Evolutionary conservation across 2,888 invertebrate genomes (phyloP), one percentile per base, ranked within the genome.

Genomic region (Agonopterix alstromeriana): DNA sequence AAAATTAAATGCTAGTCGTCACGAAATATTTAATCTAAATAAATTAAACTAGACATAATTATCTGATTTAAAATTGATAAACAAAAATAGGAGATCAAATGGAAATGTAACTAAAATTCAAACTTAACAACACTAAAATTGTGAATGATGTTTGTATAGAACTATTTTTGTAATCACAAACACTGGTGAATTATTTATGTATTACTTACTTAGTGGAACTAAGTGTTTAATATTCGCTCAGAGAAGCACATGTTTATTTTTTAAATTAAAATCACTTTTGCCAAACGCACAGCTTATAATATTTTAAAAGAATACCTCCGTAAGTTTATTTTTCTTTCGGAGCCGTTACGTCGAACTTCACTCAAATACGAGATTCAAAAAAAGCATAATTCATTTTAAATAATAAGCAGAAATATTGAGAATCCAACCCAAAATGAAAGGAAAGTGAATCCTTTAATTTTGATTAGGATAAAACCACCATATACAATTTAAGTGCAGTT

Each of bases 401-500:
- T 63, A 57, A 71, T 66, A 69, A 75, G 65, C 54, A 64, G 67
- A 65, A 58, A 64, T 70, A 73, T 77, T 73, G 75, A 63, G 69
- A 66, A 46, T 38, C 27, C 5, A 40, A 12, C 12, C 71, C 62
- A 67, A 73, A 73, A 63, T 55, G 56, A 62, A 62, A 64, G 55
- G 59, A 51, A 48, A 49, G 44, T 27, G 35, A 47, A 49, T 57
- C 56, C 51, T 58, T 53, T 63, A 63, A 67, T 67, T 71, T 70
- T 65, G 66, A 73, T 70, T 62, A 61, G 56, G 59, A 53, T 53
- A 50, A 55, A 67, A 87, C 88, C 87, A 87, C 88, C 88, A 81
- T 78, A 78, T 71, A 77, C 86, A 75, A 85, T 80, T 85, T 80
- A 88, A 86, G 88, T 88, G 88, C 88, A 87, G 88, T 87, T 78